Conservation (phyloP, 2,113 vertebrate species). For the Campylomormyrus numenius region DNA sequence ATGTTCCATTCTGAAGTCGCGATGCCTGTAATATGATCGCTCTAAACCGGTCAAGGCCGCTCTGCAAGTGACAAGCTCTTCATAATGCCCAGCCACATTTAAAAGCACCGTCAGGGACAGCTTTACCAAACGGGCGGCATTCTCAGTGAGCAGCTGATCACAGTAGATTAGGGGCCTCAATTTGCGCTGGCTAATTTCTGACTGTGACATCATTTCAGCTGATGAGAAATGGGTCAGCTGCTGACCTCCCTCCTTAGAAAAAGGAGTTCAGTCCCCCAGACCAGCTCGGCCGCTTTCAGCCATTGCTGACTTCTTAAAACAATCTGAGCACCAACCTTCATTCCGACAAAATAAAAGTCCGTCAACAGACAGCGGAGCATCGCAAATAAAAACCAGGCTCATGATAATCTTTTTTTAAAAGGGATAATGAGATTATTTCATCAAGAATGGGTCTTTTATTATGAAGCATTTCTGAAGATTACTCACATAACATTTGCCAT, state of each 20-base stretch:
- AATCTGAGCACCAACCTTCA: neutral
- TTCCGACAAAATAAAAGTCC: neutral
- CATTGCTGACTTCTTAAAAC: neutral
- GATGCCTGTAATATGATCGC: neutral
- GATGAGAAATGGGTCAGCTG: neutral
- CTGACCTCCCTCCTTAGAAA: neutral
- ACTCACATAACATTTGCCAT: neutral
- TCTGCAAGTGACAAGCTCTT: neutral
- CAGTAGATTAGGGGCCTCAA: neutral
- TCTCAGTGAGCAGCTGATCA: neutral
- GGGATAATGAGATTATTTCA: neutral
- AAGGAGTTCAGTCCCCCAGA: neutral
- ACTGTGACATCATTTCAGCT: conserved; percentile 32
- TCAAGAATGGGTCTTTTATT: neutral
- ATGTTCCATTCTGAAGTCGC: neutral
- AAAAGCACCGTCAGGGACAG: neutral
- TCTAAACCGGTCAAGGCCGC: neutral
- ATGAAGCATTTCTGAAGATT: neutral
- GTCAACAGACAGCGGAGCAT: neutral
- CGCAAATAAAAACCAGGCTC: neutral
- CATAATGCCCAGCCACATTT: conserved; percentile 14
- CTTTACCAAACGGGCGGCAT: neutral
- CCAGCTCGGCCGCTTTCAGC: neutral
- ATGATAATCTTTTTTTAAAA: neutral
- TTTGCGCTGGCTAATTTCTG: conserved; percentile 43